A percentile compares a stretch with the other conserved stretches of the same genome.
Evolutionary conservation across 2,888 invertebrate genomes (phyloP).

Genomic region (Octonoba sinensis): DNA sequence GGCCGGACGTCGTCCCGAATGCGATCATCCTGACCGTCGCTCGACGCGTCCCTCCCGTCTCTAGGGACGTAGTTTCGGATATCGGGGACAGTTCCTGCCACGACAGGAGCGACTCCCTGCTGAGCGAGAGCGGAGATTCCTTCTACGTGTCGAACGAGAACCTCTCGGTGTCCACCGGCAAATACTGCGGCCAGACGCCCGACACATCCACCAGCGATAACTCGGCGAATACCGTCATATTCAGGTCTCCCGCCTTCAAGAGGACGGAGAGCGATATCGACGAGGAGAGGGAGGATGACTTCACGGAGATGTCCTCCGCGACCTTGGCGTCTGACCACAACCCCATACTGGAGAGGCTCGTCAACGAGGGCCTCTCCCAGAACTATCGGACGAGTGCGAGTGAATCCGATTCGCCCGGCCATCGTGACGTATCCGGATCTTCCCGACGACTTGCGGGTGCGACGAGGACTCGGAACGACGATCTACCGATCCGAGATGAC

Average conservation of each 20-base stretch:
- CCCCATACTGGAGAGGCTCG: neutral
- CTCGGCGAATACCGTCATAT: constrained; percentile 61
- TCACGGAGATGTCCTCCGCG: neutral
- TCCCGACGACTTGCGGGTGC: neutral
- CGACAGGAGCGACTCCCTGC: constrained; percentile 59
- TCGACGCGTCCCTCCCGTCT: constrained; percentile 76
- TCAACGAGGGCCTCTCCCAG: neutral
- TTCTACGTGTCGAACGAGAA: constrained; percentile 60
- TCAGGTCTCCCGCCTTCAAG: constrained; percentile 20
- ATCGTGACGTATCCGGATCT: neutral
- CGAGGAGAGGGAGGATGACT: neutral
- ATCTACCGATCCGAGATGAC: neutral
- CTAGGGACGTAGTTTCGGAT: constrained; percentile 26
- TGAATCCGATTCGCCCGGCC: neutral
- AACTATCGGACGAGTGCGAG: neutral
- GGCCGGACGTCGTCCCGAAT: constrained; percentile 81
- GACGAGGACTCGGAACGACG: neutral
- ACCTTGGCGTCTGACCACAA: neutral
- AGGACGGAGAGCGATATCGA: neutral
- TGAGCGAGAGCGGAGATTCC: constrained; percentile 61
- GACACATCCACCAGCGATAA: constrained; percentile 63
- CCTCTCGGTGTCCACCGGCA: constrained; percentile 21
- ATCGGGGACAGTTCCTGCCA: constrained; percentile 45
- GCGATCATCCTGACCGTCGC: constrained; percentile 91
- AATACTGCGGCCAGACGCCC: constrained; percentile 55